Evolutionary conservation across 1,140 invertebrate species (phyloP).

Genomic region (Parasteatoda tepidariorum): DNA sequence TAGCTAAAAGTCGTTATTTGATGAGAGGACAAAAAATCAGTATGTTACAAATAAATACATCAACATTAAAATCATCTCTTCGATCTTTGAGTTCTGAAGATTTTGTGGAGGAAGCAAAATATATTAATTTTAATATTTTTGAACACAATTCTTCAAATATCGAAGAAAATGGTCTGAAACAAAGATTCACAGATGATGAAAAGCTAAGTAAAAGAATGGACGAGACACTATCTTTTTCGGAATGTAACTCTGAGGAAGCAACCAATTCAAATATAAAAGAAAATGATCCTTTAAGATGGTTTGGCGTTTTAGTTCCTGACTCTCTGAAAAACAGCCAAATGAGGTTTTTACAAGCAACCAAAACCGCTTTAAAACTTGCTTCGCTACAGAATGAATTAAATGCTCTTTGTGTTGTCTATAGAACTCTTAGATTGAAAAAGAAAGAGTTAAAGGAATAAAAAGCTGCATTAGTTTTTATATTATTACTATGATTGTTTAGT

Average conservation of each 20-base stretch:
- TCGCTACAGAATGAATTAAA: conserved; percentile 72
- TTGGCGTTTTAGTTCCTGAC: conserved; percentile 79
- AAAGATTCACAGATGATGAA: not conserved
- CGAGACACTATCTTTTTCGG: no score
- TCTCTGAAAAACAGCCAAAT: conserved; percentile 77
- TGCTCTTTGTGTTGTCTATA: not conserved
- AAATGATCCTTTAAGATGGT: conserved; percentile 78
- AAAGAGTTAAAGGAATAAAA: no score
- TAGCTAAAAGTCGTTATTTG: conserved; percentile 59
- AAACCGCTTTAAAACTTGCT: conserved; percentile 74
- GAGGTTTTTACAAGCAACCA: conserved; percentile 76
- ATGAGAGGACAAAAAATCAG: conserved; percentile 50
- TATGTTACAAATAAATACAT: conserved; percentile 47
- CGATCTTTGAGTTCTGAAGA: not conserved
- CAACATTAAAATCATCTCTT: not conserved
- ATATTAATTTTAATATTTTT: not conserved
- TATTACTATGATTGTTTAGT: no score
- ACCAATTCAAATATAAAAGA: not conserved
- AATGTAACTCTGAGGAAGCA: no score
- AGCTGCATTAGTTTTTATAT: no score
- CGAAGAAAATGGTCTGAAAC: not conserved
- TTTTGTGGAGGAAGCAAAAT: not conserved
- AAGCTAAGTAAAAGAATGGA: not conserved
- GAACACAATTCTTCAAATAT: not conserved
- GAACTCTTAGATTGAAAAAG: not conserved